Evolutionary conservation across 2,113 vertebrate species (phyloP).

Genomic region (Cyanoramphus novaezelandiae): DNA sequence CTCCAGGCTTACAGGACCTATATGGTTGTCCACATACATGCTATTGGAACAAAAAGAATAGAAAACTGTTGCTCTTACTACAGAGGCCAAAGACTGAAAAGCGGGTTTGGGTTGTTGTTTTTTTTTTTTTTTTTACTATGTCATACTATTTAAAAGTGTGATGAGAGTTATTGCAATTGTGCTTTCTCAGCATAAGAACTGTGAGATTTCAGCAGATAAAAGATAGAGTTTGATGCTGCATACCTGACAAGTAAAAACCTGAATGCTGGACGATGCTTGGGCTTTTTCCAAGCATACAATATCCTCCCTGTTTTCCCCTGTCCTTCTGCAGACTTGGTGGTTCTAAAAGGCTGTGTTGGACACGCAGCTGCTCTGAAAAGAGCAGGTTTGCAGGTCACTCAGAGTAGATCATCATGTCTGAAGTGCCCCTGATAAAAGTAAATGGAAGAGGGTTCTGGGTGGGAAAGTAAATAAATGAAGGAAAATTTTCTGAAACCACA

Average conservation of each 20-base stretch:
- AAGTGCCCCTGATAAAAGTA: neutral
- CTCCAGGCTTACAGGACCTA: conserved; percentile 9
- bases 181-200: neutral
- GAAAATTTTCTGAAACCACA: neutral
- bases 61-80: conserved; percentile 30
- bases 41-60: conserved; percentile 52
- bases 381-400: neutral
- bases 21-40: conserved; percentile 25
- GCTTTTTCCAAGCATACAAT: neutral
- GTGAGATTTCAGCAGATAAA: neutral
- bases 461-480: neutral
- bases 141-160: conserved; percentile 7
- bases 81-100: neutral
- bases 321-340: neutral
- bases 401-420: neutral
- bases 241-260: neutral
- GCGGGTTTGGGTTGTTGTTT: too few relatives aligned
- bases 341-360: neutral
- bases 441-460: neutral
- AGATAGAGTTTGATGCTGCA: neutral
- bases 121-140: neutral
- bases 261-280: neutral
- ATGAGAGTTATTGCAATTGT: neutral
- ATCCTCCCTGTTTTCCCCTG: neutral
- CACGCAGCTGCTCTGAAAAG: neutral